These are phyloP conservation scores for Micropoecilia bifurca DNA, from an alignment of 2,797 vertebrate genomes.

Conservation along the genomic window DNA sequence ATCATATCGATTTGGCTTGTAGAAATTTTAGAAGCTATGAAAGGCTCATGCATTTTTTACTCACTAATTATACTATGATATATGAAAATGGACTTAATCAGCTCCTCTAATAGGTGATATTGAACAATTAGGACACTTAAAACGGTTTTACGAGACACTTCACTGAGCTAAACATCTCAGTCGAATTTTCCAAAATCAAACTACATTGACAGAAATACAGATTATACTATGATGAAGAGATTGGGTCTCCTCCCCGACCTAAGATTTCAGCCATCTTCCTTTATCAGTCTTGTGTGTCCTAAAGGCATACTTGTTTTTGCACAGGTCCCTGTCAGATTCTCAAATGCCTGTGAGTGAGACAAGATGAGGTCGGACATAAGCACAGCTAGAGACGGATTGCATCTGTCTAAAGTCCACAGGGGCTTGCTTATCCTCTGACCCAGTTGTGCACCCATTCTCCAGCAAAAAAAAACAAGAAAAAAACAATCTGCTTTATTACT, in stretches of 20 bases:
- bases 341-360: slow-evolving; percentile 44
- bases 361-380: slow-evolving; percentile 53
- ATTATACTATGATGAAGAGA: slow-evolving; percentile 12
- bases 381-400: slow-evolving; percentile 61
- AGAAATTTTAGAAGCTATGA: slow-evolving; percentile 33
- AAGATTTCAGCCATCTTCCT: slow-evolving; percentile 27
- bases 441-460: slow-evolving; percentile 70
- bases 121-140: slow-evolving; percentile 8
- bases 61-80: slow-evolving; percentile 32
- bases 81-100: slow-evolving; percentile 11
- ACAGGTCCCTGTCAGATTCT: slow-evolving; percentile 60
- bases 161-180: slow-evolving; percentile 4
- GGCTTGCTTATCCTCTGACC: slow-evolving; percentile 70
- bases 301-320: slow-evolving; percentile 40
- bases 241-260: background rate
- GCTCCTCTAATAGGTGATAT: slow-evolving; percentile 21
- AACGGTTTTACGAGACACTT: slow-evolving; percentile 11
- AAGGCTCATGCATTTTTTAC: slow-evolving; percentile 44
- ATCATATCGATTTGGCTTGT: slow-evolving; percentile 41
- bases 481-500: slow-evolving; percentile 26
- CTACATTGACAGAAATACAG: slow-evolving; percentile 21
- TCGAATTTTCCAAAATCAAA: slow-evolving; percentile 10
- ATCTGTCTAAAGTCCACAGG: slow-evolving; percentile 69
- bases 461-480: slow-evolving; percentile 18
- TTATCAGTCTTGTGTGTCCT: slow-evolving; percentile 40